These are phyloP conservation scores for Holotrichia oblita DNA, from an alignment of 1,140 invertebrate species.

Conservation along the genomic window DNA sequence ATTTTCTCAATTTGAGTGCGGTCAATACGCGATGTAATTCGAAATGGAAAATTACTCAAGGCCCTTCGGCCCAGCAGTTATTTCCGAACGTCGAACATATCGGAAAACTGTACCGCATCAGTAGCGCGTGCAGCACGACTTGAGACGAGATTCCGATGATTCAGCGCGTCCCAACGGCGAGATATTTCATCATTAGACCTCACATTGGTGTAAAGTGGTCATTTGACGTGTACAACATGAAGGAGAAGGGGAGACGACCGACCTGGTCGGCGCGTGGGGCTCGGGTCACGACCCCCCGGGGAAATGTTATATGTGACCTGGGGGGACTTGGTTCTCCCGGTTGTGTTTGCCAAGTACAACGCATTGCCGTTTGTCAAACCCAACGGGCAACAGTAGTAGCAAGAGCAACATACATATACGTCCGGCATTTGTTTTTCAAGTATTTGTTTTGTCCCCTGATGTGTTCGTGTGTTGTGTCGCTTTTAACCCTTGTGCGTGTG, in stretches of 20 bases:
- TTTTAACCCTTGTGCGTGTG: slow-evolving; percentile 38
- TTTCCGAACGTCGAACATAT: slow-evolving; percentile 10
- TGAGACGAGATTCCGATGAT: slow-evolving; percentile 52
- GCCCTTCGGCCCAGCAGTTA: neutral
- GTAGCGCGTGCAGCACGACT: slow-evolving; percentile 18
- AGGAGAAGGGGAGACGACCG: slow-evolving; percentile 44
- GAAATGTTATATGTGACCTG: slow-evolving; percentile 49
- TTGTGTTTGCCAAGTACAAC: slow-evolving; percentile 42
- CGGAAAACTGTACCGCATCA: neutral
- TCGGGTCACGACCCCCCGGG: slow-evolving; percentile 47
- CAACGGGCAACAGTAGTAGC: slow-evolving; percentile 19
- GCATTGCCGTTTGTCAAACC: slow-evolving; percentile 49
- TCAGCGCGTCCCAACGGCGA: slow-evolving; percentile 56
- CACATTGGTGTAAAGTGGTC: slow-evolving; percentile 62
- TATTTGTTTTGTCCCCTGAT: slow-evolving; percentile 49
- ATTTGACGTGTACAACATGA: slow-evolving; percentile 61
- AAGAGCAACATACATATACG: slow-evolving; percentile 44
- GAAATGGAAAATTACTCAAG: slow-evolving; percentile 27
- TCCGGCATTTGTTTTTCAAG: slow-evolving; percentile 50
- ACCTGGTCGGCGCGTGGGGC: slow-evolving; percentile 36
- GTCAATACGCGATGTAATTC: slow-evolving; percentile 1
- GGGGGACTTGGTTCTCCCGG: slow-evolving; percentile 40
- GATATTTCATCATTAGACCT: slow-evolving; percentile 62
- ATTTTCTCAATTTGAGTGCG: neutral
- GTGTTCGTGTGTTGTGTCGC: slow-evolving; percentile 14